Evolutionary conservation across 2,888 invertebrate species (phyloP).

Genomic region (Trichacis sp.): DNA sequence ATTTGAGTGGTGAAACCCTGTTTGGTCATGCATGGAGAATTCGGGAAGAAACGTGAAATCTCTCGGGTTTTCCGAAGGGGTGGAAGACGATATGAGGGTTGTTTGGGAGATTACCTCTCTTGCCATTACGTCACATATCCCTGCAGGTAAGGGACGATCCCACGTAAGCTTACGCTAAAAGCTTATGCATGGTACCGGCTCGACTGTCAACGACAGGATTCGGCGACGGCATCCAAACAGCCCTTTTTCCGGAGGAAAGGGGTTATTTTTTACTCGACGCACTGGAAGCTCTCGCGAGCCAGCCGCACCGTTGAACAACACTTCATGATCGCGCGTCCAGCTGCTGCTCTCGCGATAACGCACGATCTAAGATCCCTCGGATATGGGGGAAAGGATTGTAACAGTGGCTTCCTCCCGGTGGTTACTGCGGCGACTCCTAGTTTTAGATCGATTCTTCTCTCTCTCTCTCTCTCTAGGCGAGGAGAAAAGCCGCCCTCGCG

Average conservation of each 20-base stretch:
- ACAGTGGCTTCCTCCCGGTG: constrained; percentile 63
- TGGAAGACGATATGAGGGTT: too few relatives aligned
- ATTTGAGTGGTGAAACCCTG: too few relatives aligned
- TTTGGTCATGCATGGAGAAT: too few relatives aligned
- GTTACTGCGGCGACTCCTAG: constrained; percentile 69
- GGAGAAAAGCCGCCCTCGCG: constrained; percentile 48
- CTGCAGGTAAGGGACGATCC: constrained; percentile 67
- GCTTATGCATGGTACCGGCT: constrained; percentile 54
- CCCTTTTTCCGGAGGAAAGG: constrained; percentile 1
- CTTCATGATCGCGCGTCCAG: constrained; percentile 52
- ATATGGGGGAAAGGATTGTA: constrained; percentile 59
- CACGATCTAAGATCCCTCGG: constrained; percentile 60
- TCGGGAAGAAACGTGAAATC: too few relatives aligned
- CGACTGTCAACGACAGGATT: constrained; percentile 28
- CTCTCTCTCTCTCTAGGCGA: constrained; percentile 50
- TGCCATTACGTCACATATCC: constrained; percentile 71
- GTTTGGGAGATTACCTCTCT: constrained; percentile 67
- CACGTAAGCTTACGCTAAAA: constrained; percentile 62
- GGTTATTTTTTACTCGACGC: constrained; percentile 26
- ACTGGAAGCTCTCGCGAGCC: constrained; percentile 45
- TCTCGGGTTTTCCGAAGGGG: too few relatives aligned
- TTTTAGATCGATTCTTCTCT: constrained; percentile 66
- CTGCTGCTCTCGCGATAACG: constrained; percentile 51
- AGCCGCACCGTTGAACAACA: constrained; percentile 44
- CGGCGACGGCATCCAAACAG: constrained; percentile 24